A percentile compares a stretch with the other conserved stretches of the same genome.
Evolutionary conservation across 1,140 invertebrate genomes (phyloP).

Genomic region (Euschistus heros): DNA sequence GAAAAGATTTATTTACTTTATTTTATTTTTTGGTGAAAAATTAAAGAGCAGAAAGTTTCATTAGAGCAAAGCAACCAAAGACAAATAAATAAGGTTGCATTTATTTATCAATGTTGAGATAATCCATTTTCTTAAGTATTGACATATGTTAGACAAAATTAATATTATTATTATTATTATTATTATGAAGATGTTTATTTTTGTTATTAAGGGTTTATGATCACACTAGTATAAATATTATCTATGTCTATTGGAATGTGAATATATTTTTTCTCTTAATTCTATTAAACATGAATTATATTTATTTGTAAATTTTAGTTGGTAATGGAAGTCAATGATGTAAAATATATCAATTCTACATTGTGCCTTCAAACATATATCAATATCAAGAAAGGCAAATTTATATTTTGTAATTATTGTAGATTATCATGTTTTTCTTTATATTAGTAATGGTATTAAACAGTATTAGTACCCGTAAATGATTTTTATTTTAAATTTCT

Average conservation of each 20-base stretch:
- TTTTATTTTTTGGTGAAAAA: neutral
- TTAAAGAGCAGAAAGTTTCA: neutral
- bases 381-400: slow-evolving; percentile 12
- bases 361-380: slow-evolving; percentile 9
- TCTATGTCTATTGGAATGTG: slow-evolving; percentile 5
- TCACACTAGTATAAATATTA: slow-evolving; percentile 3
- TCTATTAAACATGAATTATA: slow-evolving; percentile 2
- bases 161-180: slow-evolving; percentile 2
- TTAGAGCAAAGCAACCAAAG: slow-evolving; percentile 2
- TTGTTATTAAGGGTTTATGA: slow-evolving; percentile 11
- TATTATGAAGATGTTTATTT: slow-evolving; percentile 16
- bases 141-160: neutral
- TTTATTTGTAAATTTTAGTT: slow-evolving; percentile 12
- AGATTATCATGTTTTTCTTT: slow-evolving; percentile 12
- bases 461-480: slow-evolving; percentile 10
- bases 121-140: slow-evolving; percentile 8
- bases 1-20: no score
- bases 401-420: slow-evolving; percentile 17
- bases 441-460: slow-evolving; percentile 15
- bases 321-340: neutral
- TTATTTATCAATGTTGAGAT: slow-evolving; percentile 9
- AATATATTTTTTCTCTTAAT: neutral
- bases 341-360: slow-evolving; percentile 9
- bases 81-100: slow-evolving; percentile 5
- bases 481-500: no score